These are phyloP conservation scores for Nibea coibor DNA, from an alignment of 2,113 vertebrate species.

Conservation along the genomic window DNA sequence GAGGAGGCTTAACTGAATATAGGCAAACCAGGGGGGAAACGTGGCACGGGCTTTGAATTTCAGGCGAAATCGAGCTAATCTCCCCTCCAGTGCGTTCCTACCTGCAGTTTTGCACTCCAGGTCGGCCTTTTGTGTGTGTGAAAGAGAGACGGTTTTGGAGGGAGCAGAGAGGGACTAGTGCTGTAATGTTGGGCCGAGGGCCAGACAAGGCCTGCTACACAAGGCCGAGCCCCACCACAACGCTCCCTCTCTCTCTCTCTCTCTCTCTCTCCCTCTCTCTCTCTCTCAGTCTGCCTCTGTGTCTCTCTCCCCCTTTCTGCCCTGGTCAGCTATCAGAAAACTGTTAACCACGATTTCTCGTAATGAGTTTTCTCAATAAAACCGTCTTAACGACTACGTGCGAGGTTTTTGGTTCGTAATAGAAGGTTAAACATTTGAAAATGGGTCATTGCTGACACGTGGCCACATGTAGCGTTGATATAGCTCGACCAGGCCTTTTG, in stretches of 20 bases:
- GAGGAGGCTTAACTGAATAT: constrained; percentile 48
- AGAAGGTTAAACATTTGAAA: constrained; percentile 50
- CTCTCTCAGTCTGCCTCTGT: neutral
- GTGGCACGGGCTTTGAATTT: constrained; percentile 48
- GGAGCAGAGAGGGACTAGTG: constrained; percentile 65
- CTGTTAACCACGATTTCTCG: neutral
- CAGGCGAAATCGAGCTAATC: constrained; percentile 39
- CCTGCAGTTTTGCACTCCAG: constrained; percentile 48
- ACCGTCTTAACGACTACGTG: neutral
- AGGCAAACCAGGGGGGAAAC: constrained; percentile 29
- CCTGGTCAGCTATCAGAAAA: constrained; percentile 32
- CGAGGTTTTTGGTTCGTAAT: neutral
- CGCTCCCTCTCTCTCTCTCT: constrained; percentile 43
- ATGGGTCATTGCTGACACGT: constrained; percentile 72
- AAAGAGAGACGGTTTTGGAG: constrained; percentile 62
- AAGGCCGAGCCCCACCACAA: constrained; percentile 71
- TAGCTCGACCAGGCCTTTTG: constrained; percentile 26
- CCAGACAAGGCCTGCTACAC: constrained; percentile 78
- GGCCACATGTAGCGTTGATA: constrained; percentile 58
- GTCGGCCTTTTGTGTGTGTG: constrained; percentile 47
- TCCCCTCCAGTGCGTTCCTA: constrained; percentile 24
- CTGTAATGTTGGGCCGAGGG: constrained; percentile 76
- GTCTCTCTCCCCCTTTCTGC: constrained; percentile 3
- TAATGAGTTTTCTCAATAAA: constrained; percentile 13
- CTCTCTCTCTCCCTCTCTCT: constrained; percentile 26